Percentiles rank a stretch among this genome's conserved stretches.
phyloP scores from a whole-genome alignment of 2,888 invertebrate species.

The Phanerotoma sp. region DNA sequence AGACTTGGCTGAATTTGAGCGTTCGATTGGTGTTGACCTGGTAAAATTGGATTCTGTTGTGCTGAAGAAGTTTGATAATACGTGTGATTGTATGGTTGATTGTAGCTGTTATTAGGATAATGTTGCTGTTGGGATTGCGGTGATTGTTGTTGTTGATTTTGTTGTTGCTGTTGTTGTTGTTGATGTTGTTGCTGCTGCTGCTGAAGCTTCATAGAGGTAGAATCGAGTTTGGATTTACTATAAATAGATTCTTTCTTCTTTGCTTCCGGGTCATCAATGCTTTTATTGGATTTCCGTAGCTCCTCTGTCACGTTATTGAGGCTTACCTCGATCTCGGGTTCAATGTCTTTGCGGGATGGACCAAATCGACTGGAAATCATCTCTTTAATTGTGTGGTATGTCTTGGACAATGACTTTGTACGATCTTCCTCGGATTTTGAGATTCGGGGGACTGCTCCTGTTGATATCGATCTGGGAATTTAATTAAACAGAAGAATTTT shows the following conservation, averaged over 20 bases:
- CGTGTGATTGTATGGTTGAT: constrained; percentile 46
- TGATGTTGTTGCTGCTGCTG: neutral
- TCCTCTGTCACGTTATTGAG: constrained; percentile 68
- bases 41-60: constrained; percentile 47
- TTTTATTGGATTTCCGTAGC: constrained; percentile 58
- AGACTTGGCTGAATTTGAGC: constrained; percentile 48
- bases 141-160: neutral
- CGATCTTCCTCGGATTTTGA: constrained; percentile 51
- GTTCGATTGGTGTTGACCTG: constrained; percentile 50
- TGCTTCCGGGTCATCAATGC: constrained; percentile 53
- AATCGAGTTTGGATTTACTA: constrained; percentile 60
- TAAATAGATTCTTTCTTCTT: constrained; percentile 63
- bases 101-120: constrained; percentile 49
- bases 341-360: constrained; percentile 61
- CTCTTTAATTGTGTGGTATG: constrained; percentile 80
- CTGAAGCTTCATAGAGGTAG: constrained; percentile 29
- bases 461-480: constrained; percentile 40
- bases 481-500: too few relatives aligned
- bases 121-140: constrained; percentile 28
- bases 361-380: constrained; percentile 81
- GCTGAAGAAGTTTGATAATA: constrained; percentile 43
- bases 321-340: constrained; percentile 58
- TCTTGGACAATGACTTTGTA: constrained; percentile 72
- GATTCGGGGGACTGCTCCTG: constrained; percentile 43
- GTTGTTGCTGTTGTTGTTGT: constrained; percentile 5